Evolutionary conservation across 1,140 invertebrate genomes (phyloP).

Genomic region (Hypothenemus hampei): DNA sequence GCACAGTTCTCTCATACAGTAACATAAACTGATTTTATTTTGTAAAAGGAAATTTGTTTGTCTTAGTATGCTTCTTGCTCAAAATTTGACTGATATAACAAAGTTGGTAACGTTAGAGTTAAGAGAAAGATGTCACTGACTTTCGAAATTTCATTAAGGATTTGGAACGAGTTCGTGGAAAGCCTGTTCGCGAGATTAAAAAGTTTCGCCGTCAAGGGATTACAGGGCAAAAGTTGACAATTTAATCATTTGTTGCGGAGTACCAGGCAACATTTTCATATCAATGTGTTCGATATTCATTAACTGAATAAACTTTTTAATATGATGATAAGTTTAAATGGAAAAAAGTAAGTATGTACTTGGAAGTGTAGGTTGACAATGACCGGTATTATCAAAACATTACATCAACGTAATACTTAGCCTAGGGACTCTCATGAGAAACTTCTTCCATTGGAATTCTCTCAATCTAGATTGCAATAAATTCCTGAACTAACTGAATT

Average conservation of each 20-base stretch:
- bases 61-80: too few relatives aligned
- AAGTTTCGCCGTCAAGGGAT: constrained; percentile 20
- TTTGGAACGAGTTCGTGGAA: constrained; percentile 19
- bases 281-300: too few relatives aligned
- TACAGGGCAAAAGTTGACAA: constrained; percentile 20
- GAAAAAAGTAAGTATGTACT: too few relatives aligned
- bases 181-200: constrained; percentile 16
- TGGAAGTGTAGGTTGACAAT: too few relatives aligned
- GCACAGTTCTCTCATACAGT: too few relatives aligned
- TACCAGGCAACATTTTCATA: too few relatives aligned
- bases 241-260: constrained; percentile 11
- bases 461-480: constrained; percentile 16
- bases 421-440: constrained; percentile 1
- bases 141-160: constrained; percentile 15
- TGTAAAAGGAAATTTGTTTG: too few relatives aligned
- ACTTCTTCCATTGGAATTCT: constrained; percentile 11
- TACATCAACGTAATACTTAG: constrained; percentile 8
- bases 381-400: constrained; percentile 10
- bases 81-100: background rate
- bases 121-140: constrained; percentile 8
- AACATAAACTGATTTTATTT: too few relatives aligned
- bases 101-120: background rate
- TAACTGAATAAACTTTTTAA: too few relatives aligned
- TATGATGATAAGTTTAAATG: too few relatives aligned
- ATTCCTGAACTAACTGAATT: constrained; percentile 13